These are phyloP conservation scores for Lophius americanus DNA, from an alignment of 2,797 vertebrate species.

Conservation along the genomic window DNA sequence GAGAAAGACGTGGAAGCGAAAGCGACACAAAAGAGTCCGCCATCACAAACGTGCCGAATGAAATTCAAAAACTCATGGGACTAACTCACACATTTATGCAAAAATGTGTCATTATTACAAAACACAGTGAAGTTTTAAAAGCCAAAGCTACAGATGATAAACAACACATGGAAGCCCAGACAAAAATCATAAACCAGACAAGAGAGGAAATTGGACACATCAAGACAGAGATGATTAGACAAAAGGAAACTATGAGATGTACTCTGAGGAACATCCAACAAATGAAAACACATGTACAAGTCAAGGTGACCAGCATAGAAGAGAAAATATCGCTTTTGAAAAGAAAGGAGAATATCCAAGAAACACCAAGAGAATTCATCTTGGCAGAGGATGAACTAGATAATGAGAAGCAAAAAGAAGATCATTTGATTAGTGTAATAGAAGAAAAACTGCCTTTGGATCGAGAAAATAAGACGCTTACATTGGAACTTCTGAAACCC, in stretches of 20 bases:
- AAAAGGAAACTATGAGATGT: conserved; percentile 9
- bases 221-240: conserved; percentile 20
- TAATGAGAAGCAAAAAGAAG: background rate
- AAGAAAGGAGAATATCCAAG: background rate
- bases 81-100: no score
- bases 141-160: no score
- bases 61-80: background rate
- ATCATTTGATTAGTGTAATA: background rate
- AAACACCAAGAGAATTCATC: background rate
- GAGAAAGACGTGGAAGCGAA: conserved; percentile 23
- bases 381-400: background rate
- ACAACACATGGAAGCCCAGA: background rate
- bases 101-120: no score
- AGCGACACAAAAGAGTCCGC: background rate
- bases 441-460: no score
- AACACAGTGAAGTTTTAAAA: no score
- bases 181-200: background rate
- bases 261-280: background rate
- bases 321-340: background rate
- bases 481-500: no score
- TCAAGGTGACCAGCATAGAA: no score
- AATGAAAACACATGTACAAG: background rate
- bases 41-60: background rate
- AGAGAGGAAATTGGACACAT: conserved; percentile 12
- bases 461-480: no score